These are phyloP conservation scores for Smutsia temminckii DNA, from an alignment of 2,797 vertebrate genomes.

Conservation along the genomic window DNA sequence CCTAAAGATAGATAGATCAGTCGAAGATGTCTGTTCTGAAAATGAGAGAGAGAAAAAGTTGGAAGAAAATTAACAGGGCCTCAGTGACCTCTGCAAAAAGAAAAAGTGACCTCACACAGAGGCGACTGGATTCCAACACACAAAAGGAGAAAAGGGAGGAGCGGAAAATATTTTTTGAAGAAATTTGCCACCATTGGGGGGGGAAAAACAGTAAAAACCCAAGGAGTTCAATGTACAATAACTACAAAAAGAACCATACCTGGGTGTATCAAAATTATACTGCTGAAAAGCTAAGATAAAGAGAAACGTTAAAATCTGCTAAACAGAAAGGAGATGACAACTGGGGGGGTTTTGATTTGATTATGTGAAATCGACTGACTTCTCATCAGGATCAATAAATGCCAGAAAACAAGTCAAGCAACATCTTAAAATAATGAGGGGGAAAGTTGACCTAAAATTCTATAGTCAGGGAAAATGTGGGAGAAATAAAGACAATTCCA, in stretches of 20 bases:
- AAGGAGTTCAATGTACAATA: neutral
- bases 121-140: neutral
- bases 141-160: neutral
- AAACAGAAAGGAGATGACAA: neutral
- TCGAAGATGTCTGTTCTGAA: neutral
- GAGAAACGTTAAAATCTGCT: neutral
- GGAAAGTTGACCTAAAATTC: neutral
- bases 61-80: neutral
- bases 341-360: neutral
- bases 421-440: neutral
- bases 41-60: neutral
- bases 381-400: neutral
- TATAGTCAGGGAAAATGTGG: neutral
- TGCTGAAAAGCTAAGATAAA: neutral
- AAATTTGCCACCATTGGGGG: neutral
- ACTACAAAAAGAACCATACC: neutral
- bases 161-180: neutral
- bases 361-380: neutral
- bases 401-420: neutral
- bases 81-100: neutral
- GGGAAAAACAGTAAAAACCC: neutral
- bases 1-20: neutral
- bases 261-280: neutral
- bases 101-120: neutral
- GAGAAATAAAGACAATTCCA: neutral